Evolutionary conservation across 2,113 vertebrate genomes (phyloP).

Genomic region (Bagarius yarrelli): DNA sequence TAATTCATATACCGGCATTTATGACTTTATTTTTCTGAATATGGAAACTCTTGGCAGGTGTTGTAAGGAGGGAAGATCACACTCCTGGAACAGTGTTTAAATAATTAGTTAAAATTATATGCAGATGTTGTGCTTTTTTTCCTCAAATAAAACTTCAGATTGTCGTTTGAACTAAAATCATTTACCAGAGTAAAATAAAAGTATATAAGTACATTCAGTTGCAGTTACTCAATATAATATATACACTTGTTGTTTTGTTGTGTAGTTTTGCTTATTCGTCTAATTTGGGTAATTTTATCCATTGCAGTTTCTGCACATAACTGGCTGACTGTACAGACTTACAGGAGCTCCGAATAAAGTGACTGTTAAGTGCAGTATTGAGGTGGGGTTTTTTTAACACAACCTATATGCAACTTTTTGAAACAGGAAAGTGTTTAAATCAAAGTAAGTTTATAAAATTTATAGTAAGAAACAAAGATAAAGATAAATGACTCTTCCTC

Average conservation of each 20-base stretch:
- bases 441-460: background rate
- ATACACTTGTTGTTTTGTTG: background rate
- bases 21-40: background rate
- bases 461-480: background rate
- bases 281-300: background rate
- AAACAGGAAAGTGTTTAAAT: background rate
- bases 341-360: background rate
- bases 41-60: background rate
- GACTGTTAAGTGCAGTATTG: background rate
- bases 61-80: background rate
- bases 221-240: background rate
- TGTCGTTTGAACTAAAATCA: background rate
- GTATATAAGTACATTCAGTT: background rate
- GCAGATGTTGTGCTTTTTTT: constrained; percentile 12
- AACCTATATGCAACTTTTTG: background rate
- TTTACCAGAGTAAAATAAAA: background rate
- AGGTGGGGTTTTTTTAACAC: background rate
- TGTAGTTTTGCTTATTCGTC: no score
- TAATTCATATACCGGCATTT: background rate
- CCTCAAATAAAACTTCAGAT: background rate
- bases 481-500: background rate
- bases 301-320: background rate
- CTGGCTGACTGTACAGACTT: background rate
- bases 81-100: background rate
- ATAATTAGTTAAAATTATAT: constrained; percentile 7